phyloP scores from a whole-genome alignment of 2,888 invertebrate genomes.

The Camponotus fellah region DNA sequence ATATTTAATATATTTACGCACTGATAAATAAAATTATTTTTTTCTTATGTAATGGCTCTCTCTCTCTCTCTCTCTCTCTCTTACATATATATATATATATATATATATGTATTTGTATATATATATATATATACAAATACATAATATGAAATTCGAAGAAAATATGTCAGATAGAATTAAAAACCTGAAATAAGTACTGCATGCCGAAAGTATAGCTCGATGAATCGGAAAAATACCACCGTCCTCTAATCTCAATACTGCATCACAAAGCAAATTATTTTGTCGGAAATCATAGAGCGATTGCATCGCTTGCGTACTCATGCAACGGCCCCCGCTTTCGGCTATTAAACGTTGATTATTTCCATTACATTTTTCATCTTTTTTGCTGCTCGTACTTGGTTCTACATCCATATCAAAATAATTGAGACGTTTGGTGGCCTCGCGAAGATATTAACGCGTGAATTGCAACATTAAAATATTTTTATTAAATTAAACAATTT shows the following conservation, averaged over 20 bases:
- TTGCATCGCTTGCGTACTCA: constrained; percentile 94
- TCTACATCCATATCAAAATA: constrained; percentile 80
- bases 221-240: constrained; percentile 94
- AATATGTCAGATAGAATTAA: constrained; percentile 63
- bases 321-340: constrained; percentile 88
- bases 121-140: background rate
- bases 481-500: constrained; percentile 13
- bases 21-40: background rate
- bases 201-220: constrained; percentile 94
- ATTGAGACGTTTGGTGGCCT: constrained; percentile 21
- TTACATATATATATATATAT: too few species aligned
- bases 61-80: too few species aligned
- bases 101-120: background rate
- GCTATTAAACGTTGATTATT: constrained; percentile 78
- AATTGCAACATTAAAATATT: constrained; percentile 28
- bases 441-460: constrained; percentile 22
- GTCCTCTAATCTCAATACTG: constrained; percentile 93
- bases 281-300: constrained; percentile 94
- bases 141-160: background rate
- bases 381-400: constrained; percentile 66
- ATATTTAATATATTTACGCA: background rate
- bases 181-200: constrained; percentile 97
- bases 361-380: constrained; percentile 62
- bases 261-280: constrained; percentile 95
- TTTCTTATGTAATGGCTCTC: background rate